These are phyloP conservation scores for Fulica atra DNA, from an alignment of 2,113 vertebrate species.

Conservation along the genomic window DNA sequence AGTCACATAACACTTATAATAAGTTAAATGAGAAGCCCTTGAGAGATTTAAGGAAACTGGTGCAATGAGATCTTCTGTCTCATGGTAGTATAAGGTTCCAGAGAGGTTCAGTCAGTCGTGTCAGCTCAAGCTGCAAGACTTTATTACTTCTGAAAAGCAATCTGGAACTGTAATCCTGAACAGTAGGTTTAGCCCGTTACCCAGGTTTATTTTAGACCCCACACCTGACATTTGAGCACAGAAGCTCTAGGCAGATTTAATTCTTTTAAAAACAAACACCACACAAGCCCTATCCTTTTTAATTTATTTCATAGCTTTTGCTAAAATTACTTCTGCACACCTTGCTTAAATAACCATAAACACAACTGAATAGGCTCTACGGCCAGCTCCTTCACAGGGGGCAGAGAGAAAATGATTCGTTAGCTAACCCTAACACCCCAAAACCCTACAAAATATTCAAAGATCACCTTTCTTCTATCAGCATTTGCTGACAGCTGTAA, in stretches of 20 bases:
- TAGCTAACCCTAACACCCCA: background rate
- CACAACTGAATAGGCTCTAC: background rate
- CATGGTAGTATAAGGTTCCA: background rate
- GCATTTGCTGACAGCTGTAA: background rate
- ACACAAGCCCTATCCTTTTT: background rate
- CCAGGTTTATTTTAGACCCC: background rate
- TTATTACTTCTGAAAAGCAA: constrained; percentile 21
- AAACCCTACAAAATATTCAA: background rate
- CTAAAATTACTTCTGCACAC: background rate
- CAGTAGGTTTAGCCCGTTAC: background rate
- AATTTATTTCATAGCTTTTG: background rate
- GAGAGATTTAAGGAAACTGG: background rate
- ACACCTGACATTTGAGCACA: background rate
- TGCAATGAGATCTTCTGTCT: background rate
- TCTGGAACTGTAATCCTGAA: background rate
- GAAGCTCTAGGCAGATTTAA: background rate
- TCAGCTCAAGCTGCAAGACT: background rate
- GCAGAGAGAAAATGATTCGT: background rate
- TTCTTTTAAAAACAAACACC: constrained; percentile 39
- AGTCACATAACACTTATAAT: background rate
- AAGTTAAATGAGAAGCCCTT: background rate
- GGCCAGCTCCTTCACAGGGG: background rate
- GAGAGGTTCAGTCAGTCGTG: background rate
- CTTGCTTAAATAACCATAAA: background rate
- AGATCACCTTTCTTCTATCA: background rate